These are phyloP conservation scores for Anticlea derivata DNA, from an alignment of 2,888 invertebrate species.

Conservation along the genomic window DNA sequence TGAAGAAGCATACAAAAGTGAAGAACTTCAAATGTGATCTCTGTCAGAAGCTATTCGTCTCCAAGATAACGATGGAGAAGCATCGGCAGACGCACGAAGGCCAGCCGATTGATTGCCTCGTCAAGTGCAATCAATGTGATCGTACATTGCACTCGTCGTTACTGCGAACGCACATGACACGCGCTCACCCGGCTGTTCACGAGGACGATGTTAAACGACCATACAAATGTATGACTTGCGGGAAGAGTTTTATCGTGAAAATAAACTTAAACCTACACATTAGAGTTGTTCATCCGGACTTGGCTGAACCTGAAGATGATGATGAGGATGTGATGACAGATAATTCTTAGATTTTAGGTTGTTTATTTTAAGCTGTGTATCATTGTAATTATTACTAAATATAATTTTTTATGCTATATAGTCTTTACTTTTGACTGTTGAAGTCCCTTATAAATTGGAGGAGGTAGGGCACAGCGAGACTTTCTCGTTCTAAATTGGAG, in stretches of 20 bases:
- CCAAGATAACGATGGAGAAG: constrained; percentile 79
- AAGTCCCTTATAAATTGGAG: no score
- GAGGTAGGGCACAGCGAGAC: no score
- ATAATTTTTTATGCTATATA: constrained; percentile 71
- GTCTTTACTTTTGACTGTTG: not conserved
- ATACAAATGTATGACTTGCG: constrained; percentile 74
- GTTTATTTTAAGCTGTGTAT: constrained; percentile 43
- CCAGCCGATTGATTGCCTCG: constrained; percentile 74
- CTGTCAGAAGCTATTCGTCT: constrained; percentile 74
- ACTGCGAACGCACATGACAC: constrained; percentile 65
- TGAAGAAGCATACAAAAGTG: constrained; percentile 79
- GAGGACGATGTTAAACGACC: constrained; percentile 77
- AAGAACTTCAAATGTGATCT: constrained; percentile 79
- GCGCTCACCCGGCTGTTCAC: constrained; percentile 65
- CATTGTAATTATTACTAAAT: constrained; percentile 61
- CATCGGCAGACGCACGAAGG: constrained; percentile 74
- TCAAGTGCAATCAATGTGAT: constrained; percentile 75
- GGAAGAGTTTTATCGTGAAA: constrained; percentile 76
- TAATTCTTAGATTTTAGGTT: constrained; percentile 65
- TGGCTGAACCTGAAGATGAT: constrained; percentile 75
- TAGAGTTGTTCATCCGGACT: constrained; percentile 74
- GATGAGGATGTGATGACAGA: constrained; percentile 79
- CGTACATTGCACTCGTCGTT: constrained; percentile 73
- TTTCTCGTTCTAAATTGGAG: no score
- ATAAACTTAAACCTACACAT: constrained; percentile 77